Base-by-base conservation (phyloP, 2,797 vertebrate genomes). In the Ctenochaetus hawaiiensis region DNA sequence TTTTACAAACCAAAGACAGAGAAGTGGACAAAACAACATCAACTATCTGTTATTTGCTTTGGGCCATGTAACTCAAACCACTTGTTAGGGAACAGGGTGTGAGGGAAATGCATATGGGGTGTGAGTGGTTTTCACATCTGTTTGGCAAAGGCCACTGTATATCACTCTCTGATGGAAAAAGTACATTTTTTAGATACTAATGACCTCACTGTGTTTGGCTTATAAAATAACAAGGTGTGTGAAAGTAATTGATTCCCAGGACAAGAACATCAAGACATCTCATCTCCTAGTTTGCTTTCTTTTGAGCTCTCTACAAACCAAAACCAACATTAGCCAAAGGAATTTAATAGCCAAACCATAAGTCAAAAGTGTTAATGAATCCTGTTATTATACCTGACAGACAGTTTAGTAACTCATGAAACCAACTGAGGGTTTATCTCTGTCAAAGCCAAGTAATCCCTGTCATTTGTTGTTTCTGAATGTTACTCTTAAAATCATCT, bases 111-210 rank as follows among this genome's bases (percentile, higher is more conserved):
- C 43, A 37, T 80, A 79, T 67, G 71, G 83, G 86, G 81, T 90
- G 82, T 77, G 79, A 90, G 88, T 72, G 75, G 80, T 86, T 91
- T 90, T 84, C 80, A 89, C 91, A 92, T 93, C 83, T 91, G 89
- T 91, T 92, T 92, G 88, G 91, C 91, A 92, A 86, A 52, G 71
- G 77, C 67, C 2, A 17, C 72, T 81, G 84, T 90, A 87, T 84
- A 85, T 91, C 83, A 80, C 72, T 87, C 77, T 68, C 81, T 88
- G 86, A 89, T 80, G 86, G 84, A 83, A 87, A 92, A 88, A 83
- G 75, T 76, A 81, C 56, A 54, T 64, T 78, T 80, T 89, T 90
- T 87, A 82, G 72, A 75, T 67, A 81, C 74, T 86, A 91, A 92
- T 89, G 84, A 89, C 78, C 82, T 84, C 84, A 89, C 67, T 57